Base-by-base conservation (phyloP, 2,113 vertebrate genomes). In the Onychostoma macrolepis region DNA sequence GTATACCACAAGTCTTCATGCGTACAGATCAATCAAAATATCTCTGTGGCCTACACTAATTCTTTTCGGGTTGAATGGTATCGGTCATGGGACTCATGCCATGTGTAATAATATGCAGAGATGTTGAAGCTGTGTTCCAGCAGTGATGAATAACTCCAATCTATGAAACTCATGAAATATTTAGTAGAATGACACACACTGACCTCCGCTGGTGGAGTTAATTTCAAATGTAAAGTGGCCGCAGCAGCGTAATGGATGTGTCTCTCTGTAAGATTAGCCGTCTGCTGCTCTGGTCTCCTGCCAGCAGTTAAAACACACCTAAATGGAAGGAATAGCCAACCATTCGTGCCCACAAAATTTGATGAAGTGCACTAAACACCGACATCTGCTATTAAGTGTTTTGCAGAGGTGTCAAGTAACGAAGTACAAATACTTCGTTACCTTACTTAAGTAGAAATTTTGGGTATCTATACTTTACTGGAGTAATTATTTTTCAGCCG, bases 151-250 rank as follows among this genome's bases (percentile, higher is more conserved):
- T 83, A 82, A 83, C 71, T 63, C 5, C 41, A 61, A 75, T 83
- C 41, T 65, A 38, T 81, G 58, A 63, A 74, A 75, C 80, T 48
- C 75, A 61, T 88, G 83, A 88, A 88, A 88, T 85, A 88, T 88
- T 85, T 80, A 88, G 83, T 53, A 80, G n/a, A 36, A 76, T 74
- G 87, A 75, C 83, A 58, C 36, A 0, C 36, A 43, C 56, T 67
- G 84, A 80, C 83, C 71, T 74, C 41, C 41, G 19, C 79, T 50
- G 85, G 21, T 75, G 15, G 65, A 85, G 84, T 86, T 88, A 63
- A 86, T 83, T 82, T 74, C 30, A 48, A 65, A 83, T 85, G 79
- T 81, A 88, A 85, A 88, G 78, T 82, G 69, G 71, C 79, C 48
- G 15, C 79, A 45, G 78, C 19, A 33, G 28, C 5, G 26, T 88